These are phyloP conservation scores for Alosa alosa DNA, from an alignment of 2,113 vertebrate species.

Conservation along the genomic window DNA sequence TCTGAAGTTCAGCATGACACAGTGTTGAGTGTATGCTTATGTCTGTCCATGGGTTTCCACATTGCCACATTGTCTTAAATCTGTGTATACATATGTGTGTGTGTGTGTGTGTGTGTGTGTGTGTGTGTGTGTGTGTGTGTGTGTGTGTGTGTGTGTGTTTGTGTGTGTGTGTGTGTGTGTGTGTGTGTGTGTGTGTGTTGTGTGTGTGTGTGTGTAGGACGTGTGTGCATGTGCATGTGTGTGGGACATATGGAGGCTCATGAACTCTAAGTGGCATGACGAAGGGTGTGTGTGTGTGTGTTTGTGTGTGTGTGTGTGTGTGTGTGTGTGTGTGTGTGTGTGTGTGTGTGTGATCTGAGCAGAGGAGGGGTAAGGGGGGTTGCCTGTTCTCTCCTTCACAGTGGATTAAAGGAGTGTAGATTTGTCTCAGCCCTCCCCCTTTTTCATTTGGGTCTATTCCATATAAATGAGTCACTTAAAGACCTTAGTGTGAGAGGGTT, in stretches of 20 bases:
- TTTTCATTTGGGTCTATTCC: background rate
- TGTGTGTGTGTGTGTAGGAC: background rate
- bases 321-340: background rate
- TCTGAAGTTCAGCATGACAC: background rate
- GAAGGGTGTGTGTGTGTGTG: background rate
- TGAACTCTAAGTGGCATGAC: constrained; percentile 7
- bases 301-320: constrained; percentile 12
- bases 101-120: background rate
- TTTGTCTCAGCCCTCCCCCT: background rate
- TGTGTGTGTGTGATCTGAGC: background rate
- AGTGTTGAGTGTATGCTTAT: background rate
- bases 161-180: background rate
- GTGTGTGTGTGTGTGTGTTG: too few relatives aligned
- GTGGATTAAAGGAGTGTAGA: constrained; percentile 8
- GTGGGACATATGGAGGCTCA: background rate
- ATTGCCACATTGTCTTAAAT: background rate
- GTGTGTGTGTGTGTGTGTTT: constrained; percentile 3
- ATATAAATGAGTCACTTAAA: too few relatives aligned
- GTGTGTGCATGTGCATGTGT: background rate
- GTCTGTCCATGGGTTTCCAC: background rate
- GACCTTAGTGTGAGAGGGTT: too few relatives aligned
- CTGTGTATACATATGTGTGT: background rate
- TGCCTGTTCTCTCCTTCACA: background rate
- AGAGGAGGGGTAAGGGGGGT: background rate
- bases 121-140: background rate